Evolutionary conservation across 1,140 invertebrate genomes (phyloP).

Genomic region (Megathymus violae): DNA sequence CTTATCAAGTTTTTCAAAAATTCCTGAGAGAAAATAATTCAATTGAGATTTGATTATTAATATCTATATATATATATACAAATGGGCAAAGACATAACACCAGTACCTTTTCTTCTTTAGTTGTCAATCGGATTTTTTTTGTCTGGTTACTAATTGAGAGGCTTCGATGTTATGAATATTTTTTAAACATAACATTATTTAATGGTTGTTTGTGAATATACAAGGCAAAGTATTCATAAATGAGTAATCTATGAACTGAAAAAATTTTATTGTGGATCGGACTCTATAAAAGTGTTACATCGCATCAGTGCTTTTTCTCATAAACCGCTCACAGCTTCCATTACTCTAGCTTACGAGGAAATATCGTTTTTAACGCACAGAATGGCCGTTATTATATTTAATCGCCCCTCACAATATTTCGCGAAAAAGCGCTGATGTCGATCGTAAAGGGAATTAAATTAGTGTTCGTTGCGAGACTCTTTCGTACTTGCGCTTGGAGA

Average conservation of each 20-base stretch:
- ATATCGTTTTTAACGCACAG: constrained; percentile 34
- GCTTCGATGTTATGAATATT: too few relatives aligned
- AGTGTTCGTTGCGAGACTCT: constrained; percentile 16
- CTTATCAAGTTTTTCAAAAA: too few relatives aligned
- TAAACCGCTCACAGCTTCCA: constrained; percentile 30
- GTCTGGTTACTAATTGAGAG: too few relatives aligned
- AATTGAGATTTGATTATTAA: too few relatives aligned
- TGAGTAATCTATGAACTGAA: not conserved
- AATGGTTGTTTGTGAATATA: too few relatives aligned
- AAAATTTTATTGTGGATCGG: not conserved
- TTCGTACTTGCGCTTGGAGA: not conserved
- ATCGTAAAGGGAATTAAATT: constrained; percentile 35
- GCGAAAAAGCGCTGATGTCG: constrained; percentile 27
- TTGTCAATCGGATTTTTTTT: too few relatives aligned
- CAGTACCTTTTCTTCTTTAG: too few relatives aligned
- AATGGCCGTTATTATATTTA: constrained; percentile 36
- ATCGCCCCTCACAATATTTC: constrained; percentile 36
- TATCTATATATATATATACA: too few relatives aligned
- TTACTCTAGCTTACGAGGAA: constrained; percentile 34
- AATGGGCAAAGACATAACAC: too few relatives aligned
- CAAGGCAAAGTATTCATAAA: not conserved
- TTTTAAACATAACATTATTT: too few relatives aligned
- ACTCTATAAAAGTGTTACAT: constrained; percentile 9
- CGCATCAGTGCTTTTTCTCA: constrained; percentile 1
- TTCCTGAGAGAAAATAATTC: too few relatives aligned